These are phyloP conservation scores for Saccopteryx bilineata DNA, from an alignment of 2,113 vertebrate species.

Conservation along the genomic window DNA sequence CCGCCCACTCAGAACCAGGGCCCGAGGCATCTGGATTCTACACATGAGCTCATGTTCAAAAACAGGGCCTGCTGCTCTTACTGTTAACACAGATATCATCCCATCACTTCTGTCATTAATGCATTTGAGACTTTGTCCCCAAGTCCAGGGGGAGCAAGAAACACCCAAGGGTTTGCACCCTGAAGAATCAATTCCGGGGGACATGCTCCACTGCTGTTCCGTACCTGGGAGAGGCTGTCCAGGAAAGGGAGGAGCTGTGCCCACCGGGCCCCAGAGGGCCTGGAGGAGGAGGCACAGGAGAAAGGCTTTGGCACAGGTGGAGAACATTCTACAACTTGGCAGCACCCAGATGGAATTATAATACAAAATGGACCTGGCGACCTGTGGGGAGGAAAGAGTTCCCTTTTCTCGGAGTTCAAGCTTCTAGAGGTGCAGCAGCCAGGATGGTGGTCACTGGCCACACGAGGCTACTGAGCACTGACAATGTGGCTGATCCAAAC, in stretches of 20 bases:
- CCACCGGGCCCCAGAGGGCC: fast-evolving
- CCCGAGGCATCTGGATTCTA: neutral
- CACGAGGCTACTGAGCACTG: neutral
- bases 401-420: neutral
- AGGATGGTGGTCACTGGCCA: neutral
- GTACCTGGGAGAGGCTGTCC: neutral
- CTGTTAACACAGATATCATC: fast-evolving
- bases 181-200: neutral
- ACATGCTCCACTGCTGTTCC: fast-evolving
- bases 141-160: fast-evolving
- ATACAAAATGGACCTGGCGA: neutral
- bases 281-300: neutral
- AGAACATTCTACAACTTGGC: neutral
- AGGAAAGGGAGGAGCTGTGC: neutral
- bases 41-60: neutral
- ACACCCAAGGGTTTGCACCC: neutral
- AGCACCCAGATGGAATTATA: neutral
- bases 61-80: neutral
- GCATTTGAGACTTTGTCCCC: neutral
- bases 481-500: fast-evolving
- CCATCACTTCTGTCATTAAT: too few species aligned
- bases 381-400: fast-evolving
- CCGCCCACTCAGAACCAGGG: neutral
- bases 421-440: neutral
- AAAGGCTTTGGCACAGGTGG: neutral